phyloP scores from a whole-genome alignment of 2,113 vertebrate species.

The Calonectris borealis region DNA sequence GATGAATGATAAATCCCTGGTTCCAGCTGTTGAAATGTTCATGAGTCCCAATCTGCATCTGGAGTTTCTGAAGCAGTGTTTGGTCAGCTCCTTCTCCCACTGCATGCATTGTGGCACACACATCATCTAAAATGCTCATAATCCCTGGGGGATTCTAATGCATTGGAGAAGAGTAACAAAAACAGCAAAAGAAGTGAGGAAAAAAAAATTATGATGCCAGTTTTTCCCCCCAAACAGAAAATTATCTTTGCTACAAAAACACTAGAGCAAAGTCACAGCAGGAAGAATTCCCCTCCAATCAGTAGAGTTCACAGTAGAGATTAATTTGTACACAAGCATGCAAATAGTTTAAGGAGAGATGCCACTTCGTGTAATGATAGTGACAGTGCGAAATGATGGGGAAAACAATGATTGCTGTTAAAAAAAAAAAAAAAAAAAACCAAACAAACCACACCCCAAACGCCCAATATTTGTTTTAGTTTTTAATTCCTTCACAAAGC shows the following conservation, averaged over 20 bases:
- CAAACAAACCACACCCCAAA: not conserved
- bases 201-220: not conserved
- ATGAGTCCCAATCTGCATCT: constrained; percentile 93
- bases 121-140: constrained; percentile 96
- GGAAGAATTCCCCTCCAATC: not conserved
- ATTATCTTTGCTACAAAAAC: not conserved
- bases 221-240: not conserved
- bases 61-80: constrained; percentile 95
- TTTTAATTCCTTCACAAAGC: not conserved
- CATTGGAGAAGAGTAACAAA: not conserved
- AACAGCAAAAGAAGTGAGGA: not conserved
- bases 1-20: constrained; percentile 98
- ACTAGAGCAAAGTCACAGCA: not conserved
- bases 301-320: not conserved
- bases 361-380: not conserved
- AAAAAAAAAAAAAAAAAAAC: not conserved
- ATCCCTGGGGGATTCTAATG: constrained; percentile 92
- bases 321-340: not conserved
- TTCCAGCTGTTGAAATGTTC: constrained; percentile 99
- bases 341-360: not conserved
- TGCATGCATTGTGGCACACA: constrained; percentile 98
- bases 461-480: not conserved
- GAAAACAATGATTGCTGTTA: not conserved
- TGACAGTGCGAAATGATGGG: not conserved
- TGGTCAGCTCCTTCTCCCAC: constrained; percentile 96